Conservation (phyloP, 2,888 invertebrate genomes). For the Limnephilus marmoratus region DNA sequence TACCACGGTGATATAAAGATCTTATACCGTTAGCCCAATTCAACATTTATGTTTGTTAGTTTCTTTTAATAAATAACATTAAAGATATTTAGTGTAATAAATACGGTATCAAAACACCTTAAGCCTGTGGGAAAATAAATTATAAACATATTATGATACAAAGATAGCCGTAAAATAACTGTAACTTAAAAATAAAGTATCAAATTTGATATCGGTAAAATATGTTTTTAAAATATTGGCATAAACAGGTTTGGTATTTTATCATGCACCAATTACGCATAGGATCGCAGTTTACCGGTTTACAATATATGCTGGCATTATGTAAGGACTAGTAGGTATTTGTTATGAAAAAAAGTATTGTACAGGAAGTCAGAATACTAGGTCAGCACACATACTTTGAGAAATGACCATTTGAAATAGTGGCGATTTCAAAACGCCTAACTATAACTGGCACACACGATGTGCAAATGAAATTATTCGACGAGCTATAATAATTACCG, state of each 20-base stretch:
- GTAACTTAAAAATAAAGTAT: background rate
- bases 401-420: slow-evolving; percentile 30
- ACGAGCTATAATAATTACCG: background rate
- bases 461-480: slow-evolving; percentile 25
- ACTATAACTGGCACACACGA: slow-evolving; percentile 33
- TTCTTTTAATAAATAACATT: background rate
- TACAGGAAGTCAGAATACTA: slow-evolving; percentile 8
- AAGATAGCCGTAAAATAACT: background rate
- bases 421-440: slow-evolving; percentile 18
- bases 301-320: slow-evolving; percentile 14
- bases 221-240: background rate
- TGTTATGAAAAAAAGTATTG: slow-evolving; percentile 20
- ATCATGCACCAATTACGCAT: background rate
- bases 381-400: slow-evolving; percentile 5
- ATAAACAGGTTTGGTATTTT: background rate
- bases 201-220: background rate
- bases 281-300: slow-evolving; percentile 1
- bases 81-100: background rate
- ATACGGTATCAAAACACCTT: background rate
- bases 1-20: background rate
- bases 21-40: background rate
- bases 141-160: background rate
- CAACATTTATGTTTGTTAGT: background rate
- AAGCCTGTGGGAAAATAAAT: background rate
- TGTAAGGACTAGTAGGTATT: slow-evolving; percentile 22